phyloP scores from a whole-genome alignment of 2,797 vertebrate genomes.

The Dermochelys coriacea region DNA sequence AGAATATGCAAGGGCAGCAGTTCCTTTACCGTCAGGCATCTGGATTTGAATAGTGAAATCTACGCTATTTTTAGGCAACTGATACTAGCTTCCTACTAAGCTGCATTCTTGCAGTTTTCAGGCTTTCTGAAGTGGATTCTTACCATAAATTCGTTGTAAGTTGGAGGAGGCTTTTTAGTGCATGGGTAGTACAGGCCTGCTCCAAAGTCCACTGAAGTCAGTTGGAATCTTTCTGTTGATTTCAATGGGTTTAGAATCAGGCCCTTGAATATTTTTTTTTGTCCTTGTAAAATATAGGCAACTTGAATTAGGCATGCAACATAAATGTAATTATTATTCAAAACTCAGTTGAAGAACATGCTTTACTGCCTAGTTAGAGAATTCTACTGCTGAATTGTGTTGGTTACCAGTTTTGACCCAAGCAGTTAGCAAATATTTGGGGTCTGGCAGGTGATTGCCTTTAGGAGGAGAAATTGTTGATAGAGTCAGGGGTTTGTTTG shows the following conservation, averaged over 20 bases:
- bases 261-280: conserved; percentile 64
- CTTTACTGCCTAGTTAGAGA: conserved; percentile 47
- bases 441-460: background rate
- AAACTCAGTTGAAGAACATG: conserved; percentile 66
- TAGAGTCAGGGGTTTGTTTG: background rate
- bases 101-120: conserved; percentile 65
- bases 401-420: conserved; percentile 41
- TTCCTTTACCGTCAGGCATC: conserved; percentile 61
- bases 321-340: conserved; percentile 67
- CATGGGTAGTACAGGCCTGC: conserved; percentile 47
- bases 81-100: conserved; percentile 64
- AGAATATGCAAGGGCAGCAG: conserved; percentile 58
- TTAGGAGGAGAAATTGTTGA: conserved; percentile 50
- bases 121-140: conserved; percentile 70
- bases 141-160: conserved; percentile 73
- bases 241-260: conserved; percentile 67
- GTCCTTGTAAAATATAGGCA: conserved; percentile 40
- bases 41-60: conserved; percentile 66
- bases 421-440: conserved; percentile 62
- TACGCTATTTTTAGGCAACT: conserved; percentile 69
- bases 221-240: conserved; percentile 69
- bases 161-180: conserved; percentile 37
- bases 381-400: conserved; percentile 63
- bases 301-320: conserved; percentile 73
- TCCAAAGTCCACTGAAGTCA: conserved; percentile 71